Conservation (phyloP, 53 echinoderm and acorn worm species). For the Temnopleurus reevesii region DNA sequence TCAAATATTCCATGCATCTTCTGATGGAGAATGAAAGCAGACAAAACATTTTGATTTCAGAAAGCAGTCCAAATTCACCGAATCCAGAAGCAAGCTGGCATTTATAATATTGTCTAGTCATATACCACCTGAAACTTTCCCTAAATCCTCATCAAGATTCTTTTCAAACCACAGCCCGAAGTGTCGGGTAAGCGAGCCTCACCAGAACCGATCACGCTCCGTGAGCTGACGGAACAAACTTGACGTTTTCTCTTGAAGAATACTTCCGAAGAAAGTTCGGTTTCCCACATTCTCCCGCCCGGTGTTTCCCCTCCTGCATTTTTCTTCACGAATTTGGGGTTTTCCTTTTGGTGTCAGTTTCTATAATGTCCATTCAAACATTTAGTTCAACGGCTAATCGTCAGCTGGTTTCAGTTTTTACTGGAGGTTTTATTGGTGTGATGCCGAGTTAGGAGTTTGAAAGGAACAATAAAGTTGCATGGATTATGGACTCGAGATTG, state of each 20-base stretch:
- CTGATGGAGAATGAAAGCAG: too few species aligned
- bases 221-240: neutral
- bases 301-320: neutral
- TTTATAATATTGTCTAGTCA: neutral
- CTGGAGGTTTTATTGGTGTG: neutral
- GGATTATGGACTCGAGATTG: neutral
- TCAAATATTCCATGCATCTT: too few species aligned
- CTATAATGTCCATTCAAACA: neutral
- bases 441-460: neutral
- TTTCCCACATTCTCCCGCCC: neutral
- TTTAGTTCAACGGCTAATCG: neutral
- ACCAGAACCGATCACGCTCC: too few species aligned
- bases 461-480: neutral
- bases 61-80: neutral
- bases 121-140: neutral
- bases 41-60: too few species aligned
- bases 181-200: neutral
- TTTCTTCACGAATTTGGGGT: neutral
- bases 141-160: neutral
- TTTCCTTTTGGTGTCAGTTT: conserved; percentile 18
- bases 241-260: neutral
- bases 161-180: neutral
- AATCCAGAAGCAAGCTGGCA: neutral
- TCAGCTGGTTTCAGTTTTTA: conserved; percentile 11
- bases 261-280: neutral